A percentile compares a stretch with the other conserved stretches of the same genome.
Conservation (phyloP, 2,797 vertebrate genomes). For the Zenarchopterus dispar region DNA sequence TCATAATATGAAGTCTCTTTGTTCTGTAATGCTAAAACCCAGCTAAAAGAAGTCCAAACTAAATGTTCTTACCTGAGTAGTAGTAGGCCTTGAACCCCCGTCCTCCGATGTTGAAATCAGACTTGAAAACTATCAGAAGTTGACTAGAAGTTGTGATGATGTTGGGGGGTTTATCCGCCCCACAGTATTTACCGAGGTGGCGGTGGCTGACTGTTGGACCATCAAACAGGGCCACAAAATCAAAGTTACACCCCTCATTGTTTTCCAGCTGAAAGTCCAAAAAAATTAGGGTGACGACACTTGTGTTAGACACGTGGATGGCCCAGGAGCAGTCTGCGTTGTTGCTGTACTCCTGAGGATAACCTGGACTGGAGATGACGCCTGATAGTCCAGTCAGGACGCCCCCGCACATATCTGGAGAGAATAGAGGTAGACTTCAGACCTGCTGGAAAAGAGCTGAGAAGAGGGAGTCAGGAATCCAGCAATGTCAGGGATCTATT, state of each 20-base stretch:
- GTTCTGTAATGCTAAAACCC: not conserved
- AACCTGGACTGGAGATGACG: conserved; percentile 92
- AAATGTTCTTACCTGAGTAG: conserved; percentile 86
- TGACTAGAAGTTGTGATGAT: conserved; percentile 85
- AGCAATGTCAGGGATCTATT: no score
- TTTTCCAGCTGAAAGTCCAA: conserved; percentile 95
- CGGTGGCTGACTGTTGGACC: conserved; percentile 82
- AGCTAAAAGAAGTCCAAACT: not conserved
- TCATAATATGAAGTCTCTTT: no score
- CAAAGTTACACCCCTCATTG: conserved; percentile 90
- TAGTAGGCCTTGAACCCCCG: conserved; percentile 95
- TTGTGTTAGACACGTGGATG: conserved; percentile 82
- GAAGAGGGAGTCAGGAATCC: no score
- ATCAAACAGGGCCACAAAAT: conserved; percentile 92
- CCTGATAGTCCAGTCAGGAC: conserved; percentile 93
- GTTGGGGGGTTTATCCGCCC: conserved; percentile 83
- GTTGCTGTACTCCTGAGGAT: conserved; percentile 94
- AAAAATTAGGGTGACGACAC: conserved; percentile 89
- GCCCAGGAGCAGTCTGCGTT: conserved; percentile 93
- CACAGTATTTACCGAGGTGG: conserved; percentile 88
- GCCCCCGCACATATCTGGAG: conserved; percentile 92
- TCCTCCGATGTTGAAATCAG: conserved; percentile 96
- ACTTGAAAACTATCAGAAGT: conserved; percentile 92
- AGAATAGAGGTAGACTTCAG: not conserved
- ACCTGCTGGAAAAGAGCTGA: not conserved